Evolutionary conservation across 92 coral and sea anemone genomes (phyloP).

Genomic region (Palythoa grandiflora): DNA sequence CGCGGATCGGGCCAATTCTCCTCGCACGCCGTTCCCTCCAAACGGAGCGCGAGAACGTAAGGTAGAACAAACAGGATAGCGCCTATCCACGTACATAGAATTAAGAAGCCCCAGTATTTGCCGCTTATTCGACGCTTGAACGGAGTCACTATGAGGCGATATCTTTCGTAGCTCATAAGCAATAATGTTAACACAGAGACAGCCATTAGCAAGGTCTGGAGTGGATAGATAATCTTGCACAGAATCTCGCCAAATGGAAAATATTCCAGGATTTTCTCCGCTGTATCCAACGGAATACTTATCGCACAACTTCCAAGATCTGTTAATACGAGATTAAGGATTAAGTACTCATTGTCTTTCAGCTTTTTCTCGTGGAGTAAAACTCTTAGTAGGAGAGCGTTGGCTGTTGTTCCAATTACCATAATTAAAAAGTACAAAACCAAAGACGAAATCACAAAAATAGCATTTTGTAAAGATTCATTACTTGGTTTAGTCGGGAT

Average conservation of each 20-base stretch:
- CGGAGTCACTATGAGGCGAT: slow-evolving; percentile 77
- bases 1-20: slow-evolving; percentile 66
- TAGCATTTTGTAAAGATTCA: neutral
- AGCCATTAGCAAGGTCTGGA: slow-evolving; percentile 70
- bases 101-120: slow-evolving; percentile 53
- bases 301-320: slow-evolving; percentile 46
- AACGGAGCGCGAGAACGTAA: slow-evolving; percentile 52
- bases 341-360: slow-evolving; percentile 60
- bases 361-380: slow-evolving; percentile 46
- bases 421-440: slow-evolving; percentile 39
- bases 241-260: slow-evolving; percentile 76
- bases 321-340: slow-evolving; percentile 59
- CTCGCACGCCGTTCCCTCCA: slow-evolving; percentile 44
- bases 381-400: slow-evolving; percentile 33
- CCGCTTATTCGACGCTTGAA: slow-evolving; percentile 55
- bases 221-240: slow-evolving; percentile 74
- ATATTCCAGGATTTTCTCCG: slow-evolving; percentile 57
- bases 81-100: slow-evolving; percentile 67
- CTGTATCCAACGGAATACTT: slow-evolving; percentile 78
- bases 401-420: slow-evolving; percentile 48
- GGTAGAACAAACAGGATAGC: slow-evolving; percentile 67
- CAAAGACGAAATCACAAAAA: slow-evolving; percentile 5
- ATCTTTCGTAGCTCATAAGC: slow-evolving; percentile 79
- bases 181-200: slow-evolving; percentile 73
- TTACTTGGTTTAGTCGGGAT: neutral